Evolutionary conservation across 2,888 invertebrate genomes (phyloP).

Genomic region (Micoletzkya japonica): DNA sequence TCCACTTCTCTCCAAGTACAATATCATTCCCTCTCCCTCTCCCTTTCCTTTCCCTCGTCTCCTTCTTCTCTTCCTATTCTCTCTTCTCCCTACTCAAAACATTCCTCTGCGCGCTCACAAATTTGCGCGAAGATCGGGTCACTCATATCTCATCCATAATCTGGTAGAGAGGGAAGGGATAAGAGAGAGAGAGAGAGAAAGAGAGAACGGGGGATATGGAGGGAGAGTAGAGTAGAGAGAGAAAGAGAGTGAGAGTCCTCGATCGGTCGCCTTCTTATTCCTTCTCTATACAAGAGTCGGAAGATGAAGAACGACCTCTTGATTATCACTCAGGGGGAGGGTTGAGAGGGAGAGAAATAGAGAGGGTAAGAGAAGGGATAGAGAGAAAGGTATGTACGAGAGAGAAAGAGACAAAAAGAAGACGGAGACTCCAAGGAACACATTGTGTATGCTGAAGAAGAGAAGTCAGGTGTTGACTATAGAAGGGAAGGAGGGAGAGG

Average conservation of each 20-base stretch:
- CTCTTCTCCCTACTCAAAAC: not conserved
- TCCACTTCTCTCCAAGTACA: not conserved
- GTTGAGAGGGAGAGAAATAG: not conserved
- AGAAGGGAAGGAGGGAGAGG: not conserved
- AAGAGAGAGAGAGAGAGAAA: conserved; percentile 1
- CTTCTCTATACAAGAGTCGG: not conserved
- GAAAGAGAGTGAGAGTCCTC: not conserved
- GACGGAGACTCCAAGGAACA: conserved; percentile 1
- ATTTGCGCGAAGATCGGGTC: not conserved
- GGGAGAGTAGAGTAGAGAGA: not conserved
- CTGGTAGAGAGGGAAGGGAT: not conserved
- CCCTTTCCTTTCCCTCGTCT: not conserved
- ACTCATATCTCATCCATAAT: not conserved
- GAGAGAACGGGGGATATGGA: not conserved
- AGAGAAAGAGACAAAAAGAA: not conserved
- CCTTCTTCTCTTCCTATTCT: not conserved
- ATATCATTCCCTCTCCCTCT: not conserved
- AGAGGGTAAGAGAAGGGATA: not conserved
- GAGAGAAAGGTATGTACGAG: not conserved
- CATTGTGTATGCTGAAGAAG: not conserved
- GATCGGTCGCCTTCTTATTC: not conserved
- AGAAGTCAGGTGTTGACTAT: not conserved
- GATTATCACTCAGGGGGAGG: not conserved
- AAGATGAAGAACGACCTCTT: not conserved
- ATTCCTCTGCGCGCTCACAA: not conserved